A percentile compares a stretch with the other conserved stretches of the same genome.
Evolutionary conservation across 1,140 invertebrate species (phyloP).

Genomic region (Proctacanthus coquilletti): DNA sequence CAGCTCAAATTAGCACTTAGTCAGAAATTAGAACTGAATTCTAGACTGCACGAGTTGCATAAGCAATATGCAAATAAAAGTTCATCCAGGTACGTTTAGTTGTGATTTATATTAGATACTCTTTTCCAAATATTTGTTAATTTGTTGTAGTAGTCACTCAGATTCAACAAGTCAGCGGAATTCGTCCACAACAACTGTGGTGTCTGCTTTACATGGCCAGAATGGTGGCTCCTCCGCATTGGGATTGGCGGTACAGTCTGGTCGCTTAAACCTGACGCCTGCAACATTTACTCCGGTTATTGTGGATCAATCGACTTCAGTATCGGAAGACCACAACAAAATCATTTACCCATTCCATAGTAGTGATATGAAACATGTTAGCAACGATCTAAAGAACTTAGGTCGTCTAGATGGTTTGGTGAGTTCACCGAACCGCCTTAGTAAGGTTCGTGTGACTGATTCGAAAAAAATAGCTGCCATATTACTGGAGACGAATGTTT

Average conservation of each 20-base stretch:
- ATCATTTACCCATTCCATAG: constrained; percentile 20
- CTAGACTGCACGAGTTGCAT: constrained; percentile 27
- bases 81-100: constrained; percentile 18
- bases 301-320: constrained; percentile 12
- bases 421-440: constrained; percentile 34
- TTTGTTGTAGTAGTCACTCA: constrained; percentile 16
- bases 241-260: constrained; percentile 4
- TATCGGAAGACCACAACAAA: constrained; percentile 6
- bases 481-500: constrained; percentile 58
- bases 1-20: constrained; percentile 38
- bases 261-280: constrained; percentile 7
- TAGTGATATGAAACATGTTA: constrained; percentile 9
- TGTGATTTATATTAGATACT: background rate
- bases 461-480: constrained; percentile 64
- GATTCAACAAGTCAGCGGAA: constrained; percentile 28
- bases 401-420: constrained; percentile 37
- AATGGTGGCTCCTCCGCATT: background rate
- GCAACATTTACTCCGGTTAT: constrained; percentile 26
- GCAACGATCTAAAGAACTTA: constrained; percentile 15
- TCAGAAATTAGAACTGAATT: constrained; percentile 34
- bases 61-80: constrained; percentile 19
- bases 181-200: constrained; percentile 26
- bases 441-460: constrained; percentile 39
- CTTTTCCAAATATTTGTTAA: too few species aligned
- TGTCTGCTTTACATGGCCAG: constrained; percentile 19